A percentile compares a stretch with the other conserved stretches of the same genome.
These are phyloP conservation scores for Epinotia nisella DNA, from an alignment of 2,888 invertebrate genomes.

Conservation along the genomic window DNA sequence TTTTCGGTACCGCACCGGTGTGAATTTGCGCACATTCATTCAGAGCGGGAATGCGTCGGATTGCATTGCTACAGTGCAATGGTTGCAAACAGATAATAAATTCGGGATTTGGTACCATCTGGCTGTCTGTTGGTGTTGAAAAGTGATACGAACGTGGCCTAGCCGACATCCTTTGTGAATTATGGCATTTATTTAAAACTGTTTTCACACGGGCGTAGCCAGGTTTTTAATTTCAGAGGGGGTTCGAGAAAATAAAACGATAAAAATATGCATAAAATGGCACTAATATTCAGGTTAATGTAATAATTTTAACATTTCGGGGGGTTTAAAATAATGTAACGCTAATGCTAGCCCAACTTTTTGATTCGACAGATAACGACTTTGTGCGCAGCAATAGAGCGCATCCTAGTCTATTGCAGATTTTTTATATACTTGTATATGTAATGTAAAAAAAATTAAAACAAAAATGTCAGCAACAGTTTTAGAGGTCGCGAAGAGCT, in stretches of 20 bases:
- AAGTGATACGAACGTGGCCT: conserved; percentile 66
- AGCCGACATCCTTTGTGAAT: conserved; percentile 58
- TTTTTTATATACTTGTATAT: background rate
- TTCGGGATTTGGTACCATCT: conserved; percentile 74
- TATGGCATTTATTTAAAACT: conserved; percentile 55
- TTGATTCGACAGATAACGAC: background rate
- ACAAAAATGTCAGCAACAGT: background rate
- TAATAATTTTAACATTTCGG: too few species aligned
- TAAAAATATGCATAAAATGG: too few species aligned
- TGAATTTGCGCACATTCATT: conserved; percentile 66
- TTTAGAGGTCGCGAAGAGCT: background rate
- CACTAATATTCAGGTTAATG: too few species aligned
- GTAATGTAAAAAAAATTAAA: too few species aligned
- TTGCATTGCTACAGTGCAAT: conserved; percentile 64
- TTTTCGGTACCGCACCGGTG: conserved; percentile 54
- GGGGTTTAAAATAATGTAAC: too few species aligned
- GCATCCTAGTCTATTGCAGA: too few species aligned
- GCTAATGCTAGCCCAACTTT: too few species aligned
- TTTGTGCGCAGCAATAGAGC: background rate
- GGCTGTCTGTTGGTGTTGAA: conserved; percentile 61
- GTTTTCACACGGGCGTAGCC: too few species aligned
- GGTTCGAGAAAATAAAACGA: too few species aligned
- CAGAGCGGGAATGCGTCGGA: conserved; percentile 59
- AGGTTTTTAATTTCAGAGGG: too few species aligned
- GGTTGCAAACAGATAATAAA: conserved; percentile 79